Percentiles rank a stretch among this genome's conserved stretches.
Evolutionary conservation across 1,140 invertebrate genomes (phyloP).

Genomic region (Procambarus virginalis): DNA sequence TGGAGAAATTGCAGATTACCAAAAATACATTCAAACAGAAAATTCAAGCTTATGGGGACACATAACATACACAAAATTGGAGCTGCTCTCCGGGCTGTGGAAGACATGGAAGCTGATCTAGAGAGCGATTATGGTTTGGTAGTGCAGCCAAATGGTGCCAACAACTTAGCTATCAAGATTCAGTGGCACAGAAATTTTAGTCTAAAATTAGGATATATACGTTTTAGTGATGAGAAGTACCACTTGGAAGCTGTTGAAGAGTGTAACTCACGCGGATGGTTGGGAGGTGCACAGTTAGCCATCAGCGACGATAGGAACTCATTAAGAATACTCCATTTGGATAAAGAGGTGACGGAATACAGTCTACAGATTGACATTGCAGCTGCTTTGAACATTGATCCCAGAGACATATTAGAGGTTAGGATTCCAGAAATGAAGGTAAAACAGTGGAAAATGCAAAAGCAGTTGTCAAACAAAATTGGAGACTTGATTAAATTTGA

Average conservation of each 20-base stretch:
- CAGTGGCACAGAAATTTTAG: slow-evolving; percentile 16
- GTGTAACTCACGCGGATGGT: not conserved
- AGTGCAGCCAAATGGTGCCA: not conserved
- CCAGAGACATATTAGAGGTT: not conserved
- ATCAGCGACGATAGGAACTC: not conserved
- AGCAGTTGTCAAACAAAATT: not conserved
- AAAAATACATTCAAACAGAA: not conserved
- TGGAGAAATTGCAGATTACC: slow-evolving; percentile 12
- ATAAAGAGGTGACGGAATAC: not conserved
- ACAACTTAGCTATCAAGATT: not conserved
- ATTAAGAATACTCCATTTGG: not conserved
- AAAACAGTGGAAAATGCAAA: not conserved
- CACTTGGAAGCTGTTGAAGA: not conserved
- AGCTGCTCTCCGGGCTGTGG: not conserved
- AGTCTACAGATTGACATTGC: not conserved
- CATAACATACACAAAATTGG: not conserved
- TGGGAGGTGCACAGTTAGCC: not conserved
- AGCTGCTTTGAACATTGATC: slow-evolving; percentile 3
- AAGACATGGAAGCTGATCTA: not conserved
- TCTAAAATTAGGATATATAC: not conserved
- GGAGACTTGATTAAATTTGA: not conserved
- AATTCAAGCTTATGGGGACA: slow-evolving; percentile 22
- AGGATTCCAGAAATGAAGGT: not conserved
- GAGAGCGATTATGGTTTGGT: not conserved
- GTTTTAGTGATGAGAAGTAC: not conserved